Evolutionary conservation across 1,140 invertebrate genomes (phyloP), one percentile per base, ranked within the genome.

Genomic region (Apis florea): DNA sequence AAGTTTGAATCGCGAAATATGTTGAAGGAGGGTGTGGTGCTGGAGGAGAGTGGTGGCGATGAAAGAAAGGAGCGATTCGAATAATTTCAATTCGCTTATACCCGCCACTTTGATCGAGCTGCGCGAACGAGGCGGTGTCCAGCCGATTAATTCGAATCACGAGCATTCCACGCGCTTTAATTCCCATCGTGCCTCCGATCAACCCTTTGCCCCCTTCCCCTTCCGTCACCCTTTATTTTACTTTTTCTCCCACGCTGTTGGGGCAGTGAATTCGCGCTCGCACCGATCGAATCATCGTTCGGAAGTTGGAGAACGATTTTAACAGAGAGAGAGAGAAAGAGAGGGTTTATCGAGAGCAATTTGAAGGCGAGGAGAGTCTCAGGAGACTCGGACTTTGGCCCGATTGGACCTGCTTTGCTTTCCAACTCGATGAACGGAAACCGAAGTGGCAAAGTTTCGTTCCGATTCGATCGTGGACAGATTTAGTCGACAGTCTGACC

Each of bases 321-420:
- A 90, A 90, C 85, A 85, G 59, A 67, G n/a, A n/a, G n/a, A n/a
- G n/a, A n/a, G n/a, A n/a, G n/a, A n/a, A n/a, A 40, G 31, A 5
- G 31, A 40, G 85, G 88, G 88, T 90, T 90, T 90, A 91, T 91
- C 90, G 90, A 90, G 89, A 90, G 89, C 90, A 91, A 91, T 91
- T 90, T 88, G 66, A 74, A 83, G 67, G 79, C 64, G 85, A 86
- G 81, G 86, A 88, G 82, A 87, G 69, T 85, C 85, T 85, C 85
- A 26, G 68, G 85, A 84, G 85, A 84, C 74, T 68, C 4, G 31
- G 82, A 90, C 84, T 87, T 86, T 82, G 83, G 68, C 78, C 72
- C 87, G 70, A 84, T 83, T 85, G 81, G 83, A 84, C 78, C 79
- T 80, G 80, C 84, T 82, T 83, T 85, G 86, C n/a, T 88, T 87